Evolutionary conservation across 1,140 invertebrate species (phyloP).

Genomic region (Conus betulinus): DNA sequence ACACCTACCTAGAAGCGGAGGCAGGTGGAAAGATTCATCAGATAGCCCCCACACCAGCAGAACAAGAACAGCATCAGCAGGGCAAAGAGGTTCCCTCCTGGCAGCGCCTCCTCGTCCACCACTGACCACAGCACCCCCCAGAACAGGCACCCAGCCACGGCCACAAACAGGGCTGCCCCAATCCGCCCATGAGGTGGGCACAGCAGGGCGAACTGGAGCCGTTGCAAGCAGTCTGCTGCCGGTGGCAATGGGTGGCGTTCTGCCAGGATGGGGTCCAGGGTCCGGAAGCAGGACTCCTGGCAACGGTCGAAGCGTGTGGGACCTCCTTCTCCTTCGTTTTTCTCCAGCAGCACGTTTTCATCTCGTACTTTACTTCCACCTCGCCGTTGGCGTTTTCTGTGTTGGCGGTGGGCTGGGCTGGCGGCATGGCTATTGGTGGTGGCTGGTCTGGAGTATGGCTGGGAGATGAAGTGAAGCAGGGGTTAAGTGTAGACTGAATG

Average conservation of each 20-base stretch:
- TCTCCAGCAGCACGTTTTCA: background rate
- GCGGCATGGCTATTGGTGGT: background rate
- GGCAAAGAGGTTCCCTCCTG: conserved; percentile 87
- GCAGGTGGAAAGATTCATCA: conserved; percentile 85
- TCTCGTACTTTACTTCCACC: conserved; percentile 10
- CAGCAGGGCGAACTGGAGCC: conserved; percentile 62
- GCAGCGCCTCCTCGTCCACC: conserved; percentile 85
- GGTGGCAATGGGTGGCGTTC: conserved; percentile 58
- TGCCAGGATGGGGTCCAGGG: conserved; percentile 47
- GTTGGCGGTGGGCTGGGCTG: background rate
- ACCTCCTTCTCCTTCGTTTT: background rate
- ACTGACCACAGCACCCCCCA: conserved; percentile 86
- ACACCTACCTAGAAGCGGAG: conserved; percentile 80
- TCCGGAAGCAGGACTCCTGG: background rate
- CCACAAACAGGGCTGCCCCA: conserved; percentile 59
- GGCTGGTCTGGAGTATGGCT: background rate
- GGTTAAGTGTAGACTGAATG: no score
- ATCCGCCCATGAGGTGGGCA: conserved; percentile 72
- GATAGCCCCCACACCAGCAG: conserved; percentile 89
- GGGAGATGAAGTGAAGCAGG: no score
- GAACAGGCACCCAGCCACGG: conserved; percentile 83
- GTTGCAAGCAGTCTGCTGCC: conserved; percentile 47
- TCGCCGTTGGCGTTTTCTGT: background rate
- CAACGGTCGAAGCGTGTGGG: background rate
- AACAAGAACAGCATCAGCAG: conserved; percentile 80